Evolutionary conservation across 2,797 vertebrate genomes (phyloP).

Genomic region (Acanthopagrus latus): DNA sequence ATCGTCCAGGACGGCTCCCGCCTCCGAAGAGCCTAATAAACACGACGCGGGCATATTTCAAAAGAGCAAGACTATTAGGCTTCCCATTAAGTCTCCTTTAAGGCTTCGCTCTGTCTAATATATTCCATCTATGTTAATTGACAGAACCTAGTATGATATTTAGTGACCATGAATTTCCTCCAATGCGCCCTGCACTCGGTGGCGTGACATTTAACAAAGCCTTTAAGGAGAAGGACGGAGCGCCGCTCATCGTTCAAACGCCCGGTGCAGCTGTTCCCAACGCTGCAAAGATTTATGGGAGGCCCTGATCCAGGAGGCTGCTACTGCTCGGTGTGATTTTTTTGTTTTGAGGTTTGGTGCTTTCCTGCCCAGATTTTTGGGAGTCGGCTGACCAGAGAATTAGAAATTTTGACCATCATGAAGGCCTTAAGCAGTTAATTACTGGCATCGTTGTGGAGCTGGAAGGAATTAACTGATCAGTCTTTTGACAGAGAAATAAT

Average conservation of each 20-base stretch:
- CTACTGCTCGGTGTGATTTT: conserved; percentile 32
- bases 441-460: not conserved
- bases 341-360: conserved; percentile 26
- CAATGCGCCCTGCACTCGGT: conserved; percentile 21
- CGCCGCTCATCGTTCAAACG: conserved; percentile 47
- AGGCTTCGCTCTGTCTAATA: conserved; percentile 50
- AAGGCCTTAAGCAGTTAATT: not conserved
- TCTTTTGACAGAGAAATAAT: accelerated
- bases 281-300: conserved; percentile 65
- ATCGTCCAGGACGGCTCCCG: conserved; percentile 4
- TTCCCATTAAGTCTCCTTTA: conserved; percentile 58
- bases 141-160: conserved; percentile 61
- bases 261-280: conserved; percentile 60
- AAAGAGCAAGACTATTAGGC: conserved; percentile 68
- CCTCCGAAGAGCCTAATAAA: conserved; percentile 62
- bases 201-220: conserved; percentile 71
- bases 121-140: conserved; percentile 64
- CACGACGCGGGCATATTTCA: conserved; percentile 43
- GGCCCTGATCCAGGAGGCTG: conserved; percentile 30
- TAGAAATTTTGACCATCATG: not conserved
- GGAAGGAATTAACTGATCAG: not conserved
- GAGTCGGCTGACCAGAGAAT: not conserved
- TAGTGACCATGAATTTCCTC: conserved; percentile 67
- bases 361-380: not conserved
- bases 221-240: conserved; percentile 43